Evolutionary conservation across 2,888 invertebrate species (phyloP), one percentile per base, ranked within the genome.

Genomic region (Polia nebulosa): DNA sequence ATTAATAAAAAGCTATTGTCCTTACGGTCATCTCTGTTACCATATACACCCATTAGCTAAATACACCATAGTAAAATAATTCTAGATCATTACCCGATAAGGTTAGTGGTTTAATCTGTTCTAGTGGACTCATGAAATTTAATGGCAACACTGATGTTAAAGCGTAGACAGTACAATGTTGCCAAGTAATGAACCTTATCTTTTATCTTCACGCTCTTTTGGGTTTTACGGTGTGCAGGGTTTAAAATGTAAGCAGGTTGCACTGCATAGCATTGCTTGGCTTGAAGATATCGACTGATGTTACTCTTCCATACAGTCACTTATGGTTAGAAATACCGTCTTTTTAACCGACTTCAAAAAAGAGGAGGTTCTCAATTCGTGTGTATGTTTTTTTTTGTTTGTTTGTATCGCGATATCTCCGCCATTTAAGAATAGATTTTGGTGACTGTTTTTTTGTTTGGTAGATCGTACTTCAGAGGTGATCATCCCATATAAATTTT

Each of bases 161-260:
- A 56, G 66, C 62, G 53, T 49, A 32, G 36, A 72, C 63, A 47
- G 63, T 68, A 80, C 80, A 82, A 63, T 81, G 78, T 82, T 66
- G 61, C 65, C 58, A 78, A 61, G 71, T 79, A 82, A 79, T 79
- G 71, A 62, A 82, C 72, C 47, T 73, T 80, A 72, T 80, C 61
- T 75, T 55, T 56, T 69, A 80, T 78, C 72, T 75, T 78, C 36
- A 61, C 59, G 71, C 65, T 68, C 58, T 78, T 75, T 70, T 80
- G 27, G 55, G 65, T 70, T 77, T 72, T 56, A 78, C 51, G 41
- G 49, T 34, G 39, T 41, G 56, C 39, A 81, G 51, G 49, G 36
- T 22, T 36, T 63, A 51, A 70, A 49, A 29, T 8, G 25, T 7
- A 25, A 56, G 57, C 47, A 15, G 17, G 0, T 41, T 57, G 45